Base-by-base conservation (phyloP, 1,140 invertebrate species). In the Trichonephila clavata region DNA sequence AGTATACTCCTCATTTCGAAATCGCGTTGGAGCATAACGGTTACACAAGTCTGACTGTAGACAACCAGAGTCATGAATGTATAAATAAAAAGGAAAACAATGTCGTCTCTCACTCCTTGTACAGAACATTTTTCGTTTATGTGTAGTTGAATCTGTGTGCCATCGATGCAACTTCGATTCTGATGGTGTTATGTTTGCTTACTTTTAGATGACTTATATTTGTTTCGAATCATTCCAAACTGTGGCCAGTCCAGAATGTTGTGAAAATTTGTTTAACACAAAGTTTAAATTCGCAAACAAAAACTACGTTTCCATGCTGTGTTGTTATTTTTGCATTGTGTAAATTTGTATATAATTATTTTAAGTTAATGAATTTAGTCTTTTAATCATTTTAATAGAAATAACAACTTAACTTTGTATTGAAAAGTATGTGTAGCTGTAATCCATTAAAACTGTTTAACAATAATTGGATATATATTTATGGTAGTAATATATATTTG, bases 81-180 rank as follows among this genome's bases (percentile, higher is more conserved):
- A 63, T 50, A 10, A 50, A 50, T n/a, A 50, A 50, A 50, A 50
- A 0, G 10, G 10, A 50, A 50, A 50, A 50, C 7, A 50, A 60
- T n/a, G 21, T 90, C 24, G 39, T 88, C 71, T 80, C 39, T 18
- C 88, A 90, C 57, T 90, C 14, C 32, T 27, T 92, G 90, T 92
- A 92, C 81, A 92, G 90, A 84, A 92, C 77, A 84, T 84, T 81
- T 81, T 90, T 84, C 60, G 87, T 89, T 77, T 68, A 39, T 89
- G 90, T 92, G 90, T 84, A 84, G 77, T 92, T 84, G 27, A 14
- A 83, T 21, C 68, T 60, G 65, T 84, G 90, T 92, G 90, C 90
- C 90, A 92, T 92, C 90, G 16, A 57, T 84, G n/a, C 84, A 81
- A n/a, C 71, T 90, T 57, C 61, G 39, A 10, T 81, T n/a, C 57